These are phyloP conservation scores for Bimastos eiseni DNA, from an alignment of 2,888 invertebrate species.

Conservation along the genomic window DNA sequence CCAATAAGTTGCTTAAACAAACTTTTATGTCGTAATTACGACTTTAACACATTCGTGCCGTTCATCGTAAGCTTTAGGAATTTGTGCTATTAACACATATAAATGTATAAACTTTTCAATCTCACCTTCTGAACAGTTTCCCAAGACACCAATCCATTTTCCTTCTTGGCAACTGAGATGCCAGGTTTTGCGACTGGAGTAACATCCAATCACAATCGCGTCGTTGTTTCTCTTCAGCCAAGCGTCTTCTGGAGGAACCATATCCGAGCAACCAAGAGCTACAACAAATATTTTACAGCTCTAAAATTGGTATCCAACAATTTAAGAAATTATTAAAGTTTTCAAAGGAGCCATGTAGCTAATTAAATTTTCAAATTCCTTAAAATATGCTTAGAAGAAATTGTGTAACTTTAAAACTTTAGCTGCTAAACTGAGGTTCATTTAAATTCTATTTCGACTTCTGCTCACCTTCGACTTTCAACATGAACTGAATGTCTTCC, in stretches of 20 bases:
- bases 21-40: no score
- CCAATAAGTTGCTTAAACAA: no score
- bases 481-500: background rate
- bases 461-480: background rate
- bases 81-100: background rate
- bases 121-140: conserved; percentile 32
- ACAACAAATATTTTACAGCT: background rate
- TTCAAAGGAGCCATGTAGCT: background rate
- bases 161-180: conserved; percentile 31
- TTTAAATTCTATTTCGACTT: background rate
- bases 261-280: conserved; percentile 34
- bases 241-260: conserved; percentile 29
- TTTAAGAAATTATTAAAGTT: background rate
- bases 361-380: background rate
- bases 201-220: conserved; percentile 31
- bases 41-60: background rate
- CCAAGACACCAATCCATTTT: conserved; percentile 32
- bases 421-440: background rate
- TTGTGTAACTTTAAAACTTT: background rate
- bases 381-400: background rate
- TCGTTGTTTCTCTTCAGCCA: conserved; percentile 33
- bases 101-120: background rate
- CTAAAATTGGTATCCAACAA: background rate
- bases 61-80: background rate
- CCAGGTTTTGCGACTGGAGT: conserved; percentile 30